Base-by-base conservation (phyloP, 2,888 invertebrate genomes). In the Platycheirus albimanus region DNA sequence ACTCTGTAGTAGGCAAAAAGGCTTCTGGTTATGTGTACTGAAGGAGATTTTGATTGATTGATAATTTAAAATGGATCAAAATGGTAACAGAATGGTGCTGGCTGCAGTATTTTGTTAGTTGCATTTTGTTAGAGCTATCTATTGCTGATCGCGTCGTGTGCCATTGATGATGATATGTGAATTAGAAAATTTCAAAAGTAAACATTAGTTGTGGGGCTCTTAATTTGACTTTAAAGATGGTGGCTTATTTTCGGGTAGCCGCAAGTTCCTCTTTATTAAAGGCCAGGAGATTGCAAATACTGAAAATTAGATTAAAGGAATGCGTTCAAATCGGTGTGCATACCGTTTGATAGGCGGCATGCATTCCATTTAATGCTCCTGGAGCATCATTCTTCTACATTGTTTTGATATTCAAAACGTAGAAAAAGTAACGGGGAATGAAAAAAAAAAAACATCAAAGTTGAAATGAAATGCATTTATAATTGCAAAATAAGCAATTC, bases 11-110 rank as follows among this genome's bases (percentile, higher is more conserved):
- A 79, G 85, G 85, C 80, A 77, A 81, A 61, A 80, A 84, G 66
- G 85, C 85, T 85, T 81, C 85, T 85, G 85, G 76, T 81, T 81
- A 81, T 78, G 80, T 85, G 63, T 75, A 79, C 70, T 79, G 79
- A 67, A 76, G 67, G 54, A 76, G 84, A 80, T 80, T 84, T 84
- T 84, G 84, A 84, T 80, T 84, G 84, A 84, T 84, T 80, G 84
- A 84, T 84, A 84, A 84, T 80, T 84, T 80, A 67, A 84, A 84
- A 80, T 78, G 83, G 83, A 78, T 72, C 83, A 78, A 78, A 77
- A 10, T 49, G 47, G 54, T 30, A 33, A 17, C 13, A 17, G 19
- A 20, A 19, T n/a, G 19, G 43, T 20, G 52, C 11, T 66, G 75
- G 28, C 6, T 38, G 17, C 11, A n/a, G 6, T 52, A 10, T 30